These are phyloP conservation scores for Setipinna tenuifilis DNA, from an alignment of 2,797 vertebrate genomes.

Conservation along the genomic window DNA sequence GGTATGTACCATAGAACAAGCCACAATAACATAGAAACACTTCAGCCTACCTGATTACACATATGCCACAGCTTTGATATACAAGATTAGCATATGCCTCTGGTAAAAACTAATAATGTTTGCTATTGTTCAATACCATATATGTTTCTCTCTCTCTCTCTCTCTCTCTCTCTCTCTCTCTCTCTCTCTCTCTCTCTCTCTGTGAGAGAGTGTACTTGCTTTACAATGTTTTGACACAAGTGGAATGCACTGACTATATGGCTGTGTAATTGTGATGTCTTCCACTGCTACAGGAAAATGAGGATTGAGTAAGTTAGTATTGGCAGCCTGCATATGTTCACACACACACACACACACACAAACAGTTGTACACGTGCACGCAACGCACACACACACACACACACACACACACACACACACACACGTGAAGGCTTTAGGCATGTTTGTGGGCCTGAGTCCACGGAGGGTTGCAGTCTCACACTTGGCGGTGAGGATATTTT, in stretches of 20 bases:
- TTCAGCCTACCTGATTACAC: background rate
- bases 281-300: background rate
- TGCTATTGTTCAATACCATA: background rate
- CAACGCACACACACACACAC: background rate
- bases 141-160: background rate
- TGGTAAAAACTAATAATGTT: background rate
- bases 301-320: background rate
- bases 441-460: background rate
- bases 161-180: background rate
- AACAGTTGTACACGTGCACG: background rate
- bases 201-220: background rate
- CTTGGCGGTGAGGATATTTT: background rate
- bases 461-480: background rate
- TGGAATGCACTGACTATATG: background rate
- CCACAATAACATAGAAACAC: background rate
- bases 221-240: background rate
- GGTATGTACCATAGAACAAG: background rate
- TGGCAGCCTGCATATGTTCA: background rate
- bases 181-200: background rate
- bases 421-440: background rate
- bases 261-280: background rate
- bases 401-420: background rate
- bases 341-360: background rate
- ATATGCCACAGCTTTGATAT: background rate
- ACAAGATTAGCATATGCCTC: background rate